Evolutionary conservation across 2,113 vertebrate genomes (phyloP).

Genomic region (Merops nubicus): DNA sequence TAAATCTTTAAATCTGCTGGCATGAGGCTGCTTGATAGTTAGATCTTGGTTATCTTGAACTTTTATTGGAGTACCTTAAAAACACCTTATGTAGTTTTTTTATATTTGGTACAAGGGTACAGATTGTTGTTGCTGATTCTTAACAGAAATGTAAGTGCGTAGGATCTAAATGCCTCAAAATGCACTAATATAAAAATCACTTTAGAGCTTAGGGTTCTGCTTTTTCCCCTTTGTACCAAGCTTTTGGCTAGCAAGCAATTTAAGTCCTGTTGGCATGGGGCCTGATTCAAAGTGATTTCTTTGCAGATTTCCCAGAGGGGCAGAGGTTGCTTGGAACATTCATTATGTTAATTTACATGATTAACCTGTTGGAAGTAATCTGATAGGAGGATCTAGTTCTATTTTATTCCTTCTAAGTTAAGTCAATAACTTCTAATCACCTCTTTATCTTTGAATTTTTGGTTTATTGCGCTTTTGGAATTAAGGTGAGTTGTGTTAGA

Average conservation of each 20-base stretch:
- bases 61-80: not conserved
- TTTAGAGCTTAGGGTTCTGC: not conserved
- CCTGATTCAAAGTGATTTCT: conserved; percentile 2
- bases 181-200: not conserved
- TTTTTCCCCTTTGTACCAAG: not conserved
- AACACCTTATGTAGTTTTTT: not conserved
- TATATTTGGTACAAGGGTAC: not conserved
- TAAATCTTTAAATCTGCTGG: not conserved
- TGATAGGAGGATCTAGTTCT: not conserved
- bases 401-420: conserved; percentile 15
- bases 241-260: not conserved
- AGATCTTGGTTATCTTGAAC: not conserved
- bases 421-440: conserved; percentile 1
- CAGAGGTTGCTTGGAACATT: not conserved
- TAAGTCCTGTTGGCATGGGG: not conserved
- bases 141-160: not conserved
- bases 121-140: not conserved
- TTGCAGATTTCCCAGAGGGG: not conserved
- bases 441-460: not conserved
- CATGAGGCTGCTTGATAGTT: not conserved
- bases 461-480: not conserved
- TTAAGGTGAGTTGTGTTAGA: not conserved
- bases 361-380: conserved; percentile 36
- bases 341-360: conserved; percentile 7
- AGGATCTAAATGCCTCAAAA: not conserved